phyloP scores from a whole-genome alignment of 2,797 vertebrate species.

The Antrozous pallidus region DNA sequence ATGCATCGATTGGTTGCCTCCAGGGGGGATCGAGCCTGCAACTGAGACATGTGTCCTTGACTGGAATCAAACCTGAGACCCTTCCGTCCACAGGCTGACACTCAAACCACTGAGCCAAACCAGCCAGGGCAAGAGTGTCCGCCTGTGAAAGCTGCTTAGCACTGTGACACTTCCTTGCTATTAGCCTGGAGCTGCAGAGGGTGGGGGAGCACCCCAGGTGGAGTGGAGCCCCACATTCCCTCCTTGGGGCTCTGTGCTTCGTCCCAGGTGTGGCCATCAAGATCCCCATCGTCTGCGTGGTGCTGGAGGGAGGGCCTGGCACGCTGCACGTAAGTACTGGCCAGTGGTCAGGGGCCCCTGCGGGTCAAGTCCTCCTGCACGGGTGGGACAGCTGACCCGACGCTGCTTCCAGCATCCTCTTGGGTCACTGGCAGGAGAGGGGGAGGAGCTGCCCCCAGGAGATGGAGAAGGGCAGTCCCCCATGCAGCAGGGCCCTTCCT shows the following conservation, averaged over 20 bases:
- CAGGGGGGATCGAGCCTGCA: too few relatives aligned
- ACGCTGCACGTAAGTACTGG: constrained; percentile 47
- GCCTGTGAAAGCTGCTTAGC: background rate
- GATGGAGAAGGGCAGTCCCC: rapidly evolving
- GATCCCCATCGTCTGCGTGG: constrained; percentile 94
- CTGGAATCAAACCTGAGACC: too few relatives aligned
- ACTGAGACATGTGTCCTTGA: too few relatives aligned
- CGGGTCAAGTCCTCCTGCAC: rapidly evolving
- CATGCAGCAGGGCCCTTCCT: background rate
- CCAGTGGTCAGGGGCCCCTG: rapidly evolving
- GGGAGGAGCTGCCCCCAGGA: rapidly evolving
- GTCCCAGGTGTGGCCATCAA: constrained; percentile 86
- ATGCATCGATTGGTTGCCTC: too few relatives aligned
- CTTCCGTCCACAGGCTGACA: too few relatives aligned
- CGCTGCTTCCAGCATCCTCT: rapidly evolving
- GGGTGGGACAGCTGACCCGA: too few relatives aligned
- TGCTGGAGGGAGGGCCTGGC: constrained; percentile 90
- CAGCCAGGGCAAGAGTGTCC: background rate
- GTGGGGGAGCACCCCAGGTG: rapidly evolving
- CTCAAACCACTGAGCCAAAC: too few relatives aligned
- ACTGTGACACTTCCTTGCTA: rapidly evolving
- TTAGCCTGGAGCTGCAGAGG: background rate
- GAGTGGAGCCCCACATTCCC: rapidly evolving
- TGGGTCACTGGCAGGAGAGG: background rate
- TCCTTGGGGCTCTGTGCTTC: background rate